Evolutionary conservation across 2,797 vertebrate species (phyloP).

Genomic region (Pipistrellus pygmaeus): DNA sequence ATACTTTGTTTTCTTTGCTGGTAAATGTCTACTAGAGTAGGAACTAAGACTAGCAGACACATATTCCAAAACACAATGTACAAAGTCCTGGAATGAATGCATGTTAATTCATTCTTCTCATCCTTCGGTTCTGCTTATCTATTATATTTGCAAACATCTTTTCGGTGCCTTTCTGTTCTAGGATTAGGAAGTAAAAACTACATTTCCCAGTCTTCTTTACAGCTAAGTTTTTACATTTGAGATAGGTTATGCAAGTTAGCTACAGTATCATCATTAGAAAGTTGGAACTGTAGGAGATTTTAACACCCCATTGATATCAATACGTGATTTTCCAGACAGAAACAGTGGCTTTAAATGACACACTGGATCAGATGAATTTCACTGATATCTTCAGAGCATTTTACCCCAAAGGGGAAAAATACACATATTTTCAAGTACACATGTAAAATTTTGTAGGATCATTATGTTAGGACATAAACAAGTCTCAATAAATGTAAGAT

Average conservation of each 20-base stretch:
- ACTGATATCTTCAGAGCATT: too few species aligned
- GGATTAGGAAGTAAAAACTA: neutral
- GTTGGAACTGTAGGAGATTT: neutral
- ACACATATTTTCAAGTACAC: too few species aligned
- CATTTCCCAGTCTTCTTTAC: conserved; percentile 46
- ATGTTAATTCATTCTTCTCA: neutral
- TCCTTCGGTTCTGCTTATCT: neutral
- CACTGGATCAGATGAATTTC: too few species aligned
- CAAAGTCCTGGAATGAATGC: neutral
- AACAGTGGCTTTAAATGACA: too few species aligned
- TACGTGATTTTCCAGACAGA: neutral
- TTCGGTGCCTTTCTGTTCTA: neutral
- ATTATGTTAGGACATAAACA: too few species aligned
- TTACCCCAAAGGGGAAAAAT: too few species aligned
- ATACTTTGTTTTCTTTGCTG: neutral
- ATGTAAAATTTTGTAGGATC: too few species aligned
- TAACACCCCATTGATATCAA: neutral
- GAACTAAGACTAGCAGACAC: neutral
- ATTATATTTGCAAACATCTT: neutral
- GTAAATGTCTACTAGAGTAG: neutral
- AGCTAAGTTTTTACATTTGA: conserved; percentile 23
- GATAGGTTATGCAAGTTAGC: neutral
- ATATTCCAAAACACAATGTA: neutral
- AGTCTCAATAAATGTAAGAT: too few species aligned
- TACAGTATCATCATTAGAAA: neutral